A percentile compares a stretch with the other conserved stretches of the same genome.
These are phyloP conservation scores for Emmelina monodactyla DNA, from an alignment of 2,888 invertebrate genomes.

Conservation along the genomic window DNA sequence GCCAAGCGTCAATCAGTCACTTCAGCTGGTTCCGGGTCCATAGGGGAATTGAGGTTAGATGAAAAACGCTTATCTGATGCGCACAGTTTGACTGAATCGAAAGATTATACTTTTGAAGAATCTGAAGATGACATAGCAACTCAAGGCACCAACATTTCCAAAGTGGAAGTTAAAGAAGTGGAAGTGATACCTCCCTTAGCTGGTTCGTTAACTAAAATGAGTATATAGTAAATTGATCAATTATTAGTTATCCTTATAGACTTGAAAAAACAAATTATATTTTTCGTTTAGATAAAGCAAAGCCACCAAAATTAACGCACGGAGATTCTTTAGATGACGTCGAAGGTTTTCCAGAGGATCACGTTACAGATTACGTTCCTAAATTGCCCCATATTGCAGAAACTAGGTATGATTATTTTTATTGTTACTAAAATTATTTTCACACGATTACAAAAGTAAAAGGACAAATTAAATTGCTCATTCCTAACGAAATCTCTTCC, in stretches of 20 bases:
- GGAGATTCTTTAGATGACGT: slow-evolving; percentile 62
- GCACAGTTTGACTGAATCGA: slow-evolving; percentile 55
- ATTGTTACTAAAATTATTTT: not conserved
- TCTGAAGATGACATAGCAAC: slow-evolving; percentile 60
- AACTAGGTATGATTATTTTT: slow-evolving; percentile 34
- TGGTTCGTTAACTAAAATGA: too few species aligned
- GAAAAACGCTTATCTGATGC: slow-evolving; percentile 60
- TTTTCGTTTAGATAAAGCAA: slow-evolving; percentile 19
- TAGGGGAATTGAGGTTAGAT: slow-evolving; percentile 48
- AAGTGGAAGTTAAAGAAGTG: slow-evolving; percentile 35
- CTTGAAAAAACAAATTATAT: too few species aligned
- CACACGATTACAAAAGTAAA: too few species aligned
- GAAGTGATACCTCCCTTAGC: too few species aligned
- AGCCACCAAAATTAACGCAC: slow-evolving; percentile 40
- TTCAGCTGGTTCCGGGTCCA: slow-evolving; percentile 51
- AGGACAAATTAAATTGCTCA: too few species aligned
- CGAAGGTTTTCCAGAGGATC: slow-evolving; percentile 60
- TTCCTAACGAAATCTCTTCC: too few species aligned
- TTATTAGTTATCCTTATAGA: too few species aligned
- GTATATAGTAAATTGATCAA: too few species aligned
- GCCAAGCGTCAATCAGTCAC: slow-evolving; percentile 54
- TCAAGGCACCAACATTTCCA: slow-evolving; percentile 42
- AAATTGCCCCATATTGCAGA: slow-evolving; percentile 57
- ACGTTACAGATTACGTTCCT: slow-evolving; percentile 50
- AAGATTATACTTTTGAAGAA: slow-evolving; percentile 61